Base-by-base conservation (phyloP, 2,888 invertebrate species). In the Caenorhabditis zanzibari region DNA sequence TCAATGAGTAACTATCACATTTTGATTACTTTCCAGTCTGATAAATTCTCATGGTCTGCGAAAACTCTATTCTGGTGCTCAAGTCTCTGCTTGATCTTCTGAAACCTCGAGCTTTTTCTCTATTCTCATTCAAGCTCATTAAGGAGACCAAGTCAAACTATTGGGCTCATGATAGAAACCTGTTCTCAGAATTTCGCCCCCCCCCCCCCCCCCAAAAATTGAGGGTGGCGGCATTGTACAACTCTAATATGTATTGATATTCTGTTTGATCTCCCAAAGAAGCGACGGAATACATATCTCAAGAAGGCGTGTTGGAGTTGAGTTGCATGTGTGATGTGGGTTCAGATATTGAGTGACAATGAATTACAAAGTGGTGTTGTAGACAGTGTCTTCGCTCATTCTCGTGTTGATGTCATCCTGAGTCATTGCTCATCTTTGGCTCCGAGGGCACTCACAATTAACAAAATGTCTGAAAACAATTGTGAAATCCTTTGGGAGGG, bases 181-280 rank as follows among this genome's bases (percentile, higher is more conserved):
- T 35, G 6, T 28, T 28, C 9, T 26, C 59, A 63, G n/a, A 19
- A 38, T 54, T 32, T 32, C n/a, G n/a, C n/a, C n/a, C n/a, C n/a
- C n/a, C n/a, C n/a, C n/a, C 3, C 32, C 19, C 16, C 44, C 14
- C 9, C 47, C 2, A 47, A 49, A 35, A 68, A 32, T 52, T 52
- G 38, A 44, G 54, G 68, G 52, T 54, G 52, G 52, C 19, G 9
- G 24, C 54, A 52, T 56, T 26, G 22, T 2, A 26, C 54, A 56
- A 58, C 26, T 71, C 26, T 41, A 71, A 44, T 58, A 71, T 58
- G 38, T 71, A 71, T 58, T 71, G 69, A 52, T 52, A 69, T 54
- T 69, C 38, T n/a, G 56, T 71, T 19, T 19, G 58, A 71, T 56
- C 54, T 41, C 14, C 52, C 12, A 12, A 38, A 38, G n/a, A n/a